phyloP scores from a whole-genome alignment of 30 jellyfish, hydroid and myxozoan genomes.

The Chrysaora quinquecirrha region DNA sequence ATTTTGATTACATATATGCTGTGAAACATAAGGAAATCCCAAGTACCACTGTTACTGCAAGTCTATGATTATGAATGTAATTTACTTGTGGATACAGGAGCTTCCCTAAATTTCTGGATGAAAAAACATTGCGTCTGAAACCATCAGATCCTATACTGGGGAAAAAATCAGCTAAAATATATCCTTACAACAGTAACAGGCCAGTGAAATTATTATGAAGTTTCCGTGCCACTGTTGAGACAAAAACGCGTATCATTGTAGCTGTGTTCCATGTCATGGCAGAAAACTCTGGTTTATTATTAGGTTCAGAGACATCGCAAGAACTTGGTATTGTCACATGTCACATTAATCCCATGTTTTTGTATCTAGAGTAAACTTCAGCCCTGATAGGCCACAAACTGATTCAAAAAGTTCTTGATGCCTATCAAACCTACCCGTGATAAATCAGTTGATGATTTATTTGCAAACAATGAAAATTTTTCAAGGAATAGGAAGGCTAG shows the following conservation, averaged over 20 bases:
- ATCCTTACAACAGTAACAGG: slow-evolving; percentile 62
- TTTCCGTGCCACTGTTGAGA: slow-evolving; percentile 63
- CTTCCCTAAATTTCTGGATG: slow-evolving; percentile 47
- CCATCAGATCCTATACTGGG: slow-evolving; percentile 41
- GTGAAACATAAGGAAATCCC: slow-evolving; percentile 24
- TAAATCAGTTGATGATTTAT: slow-evolving; percentile 31
- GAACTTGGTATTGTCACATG: slow-evolving; percentile 62
- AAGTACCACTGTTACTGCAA: slow-evolving; percentile 59
- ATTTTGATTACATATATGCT: slow-evolving; percentile 55
- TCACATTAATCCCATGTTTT: slow-evolving; percentile 46
- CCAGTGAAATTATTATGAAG: slow-evolving; percentile 46
- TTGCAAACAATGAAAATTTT: slow-evolving; percentile 5
- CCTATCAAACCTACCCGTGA: slow-evolving; percentile 55
- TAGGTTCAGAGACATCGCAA: slow-evolving; percentile 64
- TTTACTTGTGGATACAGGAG: slow-evolving; percentile 57
- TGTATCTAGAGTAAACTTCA: slow-evolving; percentile 29
- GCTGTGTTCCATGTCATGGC: slow-evolving; percentile 45
- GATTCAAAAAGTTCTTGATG: slow-evolving; percentile 29
- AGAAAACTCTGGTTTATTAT: slow-evolving; percentile 53
- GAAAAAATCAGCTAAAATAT: slow-evolving; percentile 25
- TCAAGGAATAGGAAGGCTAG: slow-evolving; percentile 12
- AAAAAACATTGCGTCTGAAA: slow-evolving; percentile 17
- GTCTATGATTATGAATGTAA: slow-evolving; percentile 30
- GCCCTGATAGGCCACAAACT: slow-evolving; percentile 17
- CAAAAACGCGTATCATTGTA: slow-evolving; percentile 55